Percentiles rank a stretch among this genome's conserved stretches.
These are phyloP conservation scores for Istiophorus platypterus DNA, from an alignment of 2,113 vertebrate species.

Conservation along the genomic window DNA sequence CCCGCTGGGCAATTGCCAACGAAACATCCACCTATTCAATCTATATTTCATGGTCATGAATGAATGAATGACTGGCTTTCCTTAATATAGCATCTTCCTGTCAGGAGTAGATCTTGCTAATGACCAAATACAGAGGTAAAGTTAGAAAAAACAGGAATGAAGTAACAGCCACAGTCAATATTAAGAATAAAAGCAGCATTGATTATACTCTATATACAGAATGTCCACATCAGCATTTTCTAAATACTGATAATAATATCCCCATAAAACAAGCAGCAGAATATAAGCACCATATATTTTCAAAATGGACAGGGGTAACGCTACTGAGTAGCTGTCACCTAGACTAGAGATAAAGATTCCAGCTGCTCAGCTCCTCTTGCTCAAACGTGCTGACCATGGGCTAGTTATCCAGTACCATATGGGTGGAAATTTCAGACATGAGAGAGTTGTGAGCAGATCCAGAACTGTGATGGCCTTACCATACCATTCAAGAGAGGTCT, in stretches of 20 bases:
- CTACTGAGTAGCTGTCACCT: neutral
- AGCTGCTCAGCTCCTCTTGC: neutral
- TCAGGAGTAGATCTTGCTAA: slow-evolving; percentile 20
- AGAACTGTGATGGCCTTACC: neutral
- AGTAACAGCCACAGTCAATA: neutral
- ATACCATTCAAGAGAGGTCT: neutral
- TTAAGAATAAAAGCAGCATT: neutral
- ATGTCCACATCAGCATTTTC: neutral
- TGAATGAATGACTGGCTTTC: slow-evolving; percentile 48
- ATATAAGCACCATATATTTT: neutral
- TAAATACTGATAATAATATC: neutral
- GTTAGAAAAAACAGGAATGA: slow-evolving; percentile 19
- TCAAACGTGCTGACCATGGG: neutral
- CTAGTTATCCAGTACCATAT: neutral
- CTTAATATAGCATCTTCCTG: slow-evolving; percentile 58
- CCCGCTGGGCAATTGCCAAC: slow-evolving; percentile 45
- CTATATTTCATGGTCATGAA: slow-evolving; percentile 73
- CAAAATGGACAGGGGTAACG: neutral
- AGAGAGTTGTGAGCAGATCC: slow-evolving; percentile 9
- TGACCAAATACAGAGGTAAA: slow-evolving; percentile 30
- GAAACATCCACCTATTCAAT: slow-evolving; percentile 59
- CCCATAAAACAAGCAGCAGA: neutral
- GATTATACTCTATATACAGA: neutral
- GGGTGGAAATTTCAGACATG: neutral
- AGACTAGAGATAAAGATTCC: neutral